Percentiles rank a stretch among this genome's conserved stretches.
These are phyloP conservation scores for Mastacembelus armatus DNA, from an alignment of 2,797 vertebrate species.

Conservation along the genomic window DNA sequence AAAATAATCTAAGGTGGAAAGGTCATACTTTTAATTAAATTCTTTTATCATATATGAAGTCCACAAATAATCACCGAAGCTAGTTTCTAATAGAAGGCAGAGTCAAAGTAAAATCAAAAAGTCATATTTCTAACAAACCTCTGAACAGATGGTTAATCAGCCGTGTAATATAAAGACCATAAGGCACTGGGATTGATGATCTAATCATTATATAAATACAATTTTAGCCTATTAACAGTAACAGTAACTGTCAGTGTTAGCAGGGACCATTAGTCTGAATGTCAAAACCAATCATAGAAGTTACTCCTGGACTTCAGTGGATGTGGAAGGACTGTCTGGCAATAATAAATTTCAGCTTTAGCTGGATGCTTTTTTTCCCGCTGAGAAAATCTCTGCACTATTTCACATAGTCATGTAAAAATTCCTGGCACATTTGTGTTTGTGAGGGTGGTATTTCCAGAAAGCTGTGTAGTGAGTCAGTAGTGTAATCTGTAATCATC, in stretches of 20 bases:
- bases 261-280: background rate
- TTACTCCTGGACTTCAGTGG: background rate
- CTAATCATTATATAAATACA: background rate
- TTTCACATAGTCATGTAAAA: conserved; percentile 41
- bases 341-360: conserved; percentile 3
- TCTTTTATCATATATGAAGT: background rate
- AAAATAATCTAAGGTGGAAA: no score
- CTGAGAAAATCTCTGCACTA: conserved; percentile 6
- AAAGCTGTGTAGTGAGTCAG: conserved; percentile 69
- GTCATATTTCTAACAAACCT: conserved; percentile 3
- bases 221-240: background rate
- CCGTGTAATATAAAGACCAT: background rate
- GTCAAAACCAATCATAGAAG: conserved; percentile 2
- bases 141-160: background rate
- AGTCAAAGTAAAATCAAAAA: background rate
- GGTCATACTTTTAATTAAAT: background rate
- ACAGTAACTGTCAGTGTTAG: background rate
- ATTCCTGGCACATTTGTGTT: conserved; percentile 47
- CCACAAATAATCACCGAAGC: background rate
- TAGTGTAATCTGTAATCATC: conserved; percentile 64
- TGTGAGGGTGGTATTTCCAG: conserved; percentile 66
- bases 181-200: background rate
- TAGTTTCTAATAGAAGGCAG: background rate
- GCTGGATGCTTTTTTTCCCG: background rate
- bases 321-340: background rate